Base-by-base conservation (phyloP, 2,888 invertebrate species). In the Tipula unca region DNA sequence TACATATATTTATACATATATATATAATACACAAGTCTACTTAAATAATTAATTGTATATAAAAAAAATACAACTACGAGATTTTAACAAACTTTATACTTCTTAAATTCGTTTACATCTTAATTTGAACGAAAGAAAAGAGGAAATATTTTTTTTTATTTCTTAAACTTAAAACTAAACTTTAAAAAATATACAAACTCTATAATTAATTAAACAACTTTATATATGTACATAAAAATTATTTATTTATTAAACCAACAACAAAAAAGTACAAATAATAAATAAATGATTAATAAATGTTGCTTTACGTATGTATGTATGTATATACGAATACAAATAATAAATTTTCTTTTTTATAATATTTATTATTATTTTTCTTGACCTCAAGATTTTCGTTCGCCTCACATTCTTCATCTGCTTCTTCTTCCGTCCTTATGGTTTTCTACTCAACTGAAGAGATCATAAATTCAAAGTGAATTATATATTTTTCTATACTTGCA, bases 401-500 rank as follows among this genome's bases (percentile, higher is more conserved):
- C 6, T 48, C 17, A n/a, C n/a, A n/a, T 48, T 10, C 10, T 48
- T 2, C 17, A 17, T 32, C 10, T 69, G 1, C 13, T 69, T 25
- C 0, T 69, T 25, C 25, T 8, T 48, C 25, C 25, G 10, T 25
- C 25, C 1, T 69, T 25, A 14, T 69, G 25, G 48, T 48, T 48
- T 48, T 48, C 25, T 25, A 69, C 25, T 69, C 69, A 69, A 69
- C 69, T 25, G 69, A 69, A 69, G 69, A 69, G 69, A 69, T 69
- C 69, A 69, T 69, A 69, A 69, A 69, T 69, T 69, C 69, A 69
- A 69, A 69, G 69, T 69, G 25, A 69, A 69, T 69, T 69, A 69
- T 54, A 54, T 25, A 48, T 69, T 25, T 69, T 25, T 69, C 13
- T 69, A 8, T 20, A 17, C 48, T 69, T 25, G 69, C 69, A 69